Base-by-base conservation (phyloP, 2,113 vertebrate genomes). In the Odobenus rosmarus region DNA sequence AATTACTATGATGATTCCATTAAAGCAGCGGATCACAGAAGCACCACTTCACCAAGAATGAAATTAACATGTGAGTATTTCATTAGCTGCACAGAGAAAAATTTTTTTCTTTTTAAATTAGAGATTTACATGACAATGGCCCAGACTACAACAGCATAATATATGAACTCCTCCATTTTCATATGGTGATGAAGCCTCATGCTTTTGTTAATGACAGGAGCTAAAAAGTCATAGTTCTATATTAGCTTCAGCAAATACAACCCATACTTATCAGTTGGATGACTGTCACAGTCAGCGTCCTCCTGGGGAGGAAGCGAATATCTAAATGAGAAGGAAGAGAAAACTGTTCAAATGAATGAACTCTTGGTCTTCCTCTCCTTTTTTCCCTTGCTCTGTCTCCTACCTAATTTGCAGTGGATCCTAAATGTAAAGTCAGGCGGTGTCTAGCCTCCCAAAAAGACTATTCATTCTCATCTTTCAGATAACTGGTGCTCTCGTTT, bases 1-100 rank as follows among this genome's bases (percentile, higher is more conserved):
- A 86, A 97, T 95, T 85, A 97, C 61, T 86, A 7, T 91, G 84
- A 84, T 95, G 92, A 96, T 96, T 97, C 96, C 85, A 42, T 90
- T 51, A 96, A 96, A 96, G 77, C 85, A 55, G 31, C 10, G 3
- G 36, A 31, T 90, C 85, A 36, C 72, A 71, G 96, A 88, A 88
- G 55, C 57, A 76, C 71, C 64, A 26, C 91, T 83, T 92, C 85
- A 93, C 83, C n/a, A n/a, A 95, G 82, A 85, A 55, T 26, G 55
- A 51, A 96, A 93, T 62, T 53, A 76, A 91, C 96, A 92, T 90
- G 95, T 55, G 94, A 80, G 21, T 76, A 61, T 96, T 96, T 97
- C 87, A 92, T 92, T 49, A 96, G 95, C 55, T 69, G 61, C 57
- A 24, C n/a, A 67, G 77, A 74, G 46, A 88, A 59, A 61, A 46